These are phyloP conservation scores for Parnassius glacialis DNA, from an alignment of 2,888 invertebrate species.

Conservation along the genomic window DNA sequence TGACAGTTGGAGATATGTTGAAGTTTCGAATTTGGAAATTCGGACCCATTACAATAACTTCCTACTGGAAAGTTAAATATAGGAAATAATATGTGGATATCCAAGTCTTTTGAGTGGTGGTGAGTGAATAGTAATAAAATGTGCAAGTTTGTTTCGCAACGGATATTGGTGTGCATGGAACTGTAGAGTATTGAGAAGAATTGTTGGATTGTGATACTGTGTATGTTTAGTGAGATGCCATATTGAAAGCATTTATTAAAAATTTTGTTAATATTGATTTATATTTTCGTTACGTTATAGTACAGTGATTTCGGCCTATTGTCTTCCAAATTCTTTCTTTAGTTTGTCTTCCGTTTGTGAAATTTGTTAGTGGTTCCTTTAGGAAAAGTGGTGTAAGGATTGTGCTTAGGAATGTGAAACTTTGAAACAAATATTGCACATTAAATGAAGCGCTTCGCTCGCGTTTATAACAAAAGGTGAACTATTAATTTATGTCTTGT, in stretches of 20 bases:
- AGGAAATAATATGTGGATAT: neutral
- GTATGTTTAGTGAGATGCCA: conserved; percentile 46
- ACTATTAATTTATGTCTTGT: conserved; percentile 74
- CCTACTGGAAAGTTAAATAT: no score
- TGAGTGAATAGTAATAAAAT: conserved; percentile 33
- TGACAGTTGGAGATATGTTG: no score
- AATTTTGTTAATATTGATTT: conserved; percentile 31
- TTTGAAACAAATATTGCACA: conserved; percentile 62
- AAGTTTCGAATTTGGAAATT: no score
- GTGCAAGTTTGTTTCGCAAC: conserved; percentile 48
- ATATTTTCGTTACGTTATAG: conserved; percentile 17
- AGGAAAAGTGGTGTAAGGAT: conserved; percentile 9
- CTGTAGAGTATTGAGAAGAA: conserved; percentile 24
- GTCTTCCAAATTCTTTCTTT: conserved; percentile 60
- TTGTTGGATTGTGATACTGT: conserved; percentile 30
- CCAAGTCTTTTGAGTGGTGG: conserved; percentile 33
- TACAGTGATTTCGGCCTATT: conserved; percentile 36
- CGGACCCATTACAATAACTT: no score
- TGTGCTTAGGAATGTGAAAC: conserved; percentile 23
- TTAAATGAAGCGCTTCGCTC: conserved; percentile 58
- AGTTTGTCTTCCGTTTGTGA: conserved; percentile 46
- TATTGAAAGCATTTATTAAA: conserved; percentile 51
- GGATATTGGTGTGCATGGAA: conserved; percentile 29
- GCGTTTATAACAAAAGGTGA: conserved; percentile 69
- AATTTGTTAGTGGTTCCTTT: conserved; percentile 32